Conservation (phyloP, 2,113 vertebrate species). For the Pantherophis guttatus region DNA sequence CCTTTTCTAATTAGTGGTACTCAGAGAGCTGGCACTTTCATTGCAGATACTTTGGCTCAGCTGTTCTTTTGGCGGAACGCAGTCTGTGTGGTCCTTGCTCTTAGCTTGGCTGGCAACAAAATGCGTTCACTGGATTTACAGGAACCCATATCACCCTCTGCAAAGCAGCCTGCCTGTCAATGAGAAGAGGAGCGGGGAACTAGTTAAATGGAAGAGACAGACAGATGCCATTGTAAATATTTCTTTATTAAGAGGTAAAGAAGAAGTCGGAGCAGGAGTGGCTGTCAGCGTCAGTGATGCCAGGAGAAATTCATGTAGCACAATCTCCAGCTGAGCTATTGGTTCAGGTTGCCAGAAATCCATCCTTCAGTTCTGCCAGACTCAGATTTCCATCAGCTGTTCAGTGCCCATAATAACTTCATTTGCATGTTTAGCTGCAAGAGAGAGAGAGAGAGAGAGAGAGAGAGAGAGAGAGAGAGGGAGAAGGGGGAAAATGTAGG, state of each 20-base stretch:
- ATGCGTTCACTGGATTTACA: slow-evolving; percentile 42
- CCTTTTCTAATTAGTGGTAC: slow-evolving; percentile 8
- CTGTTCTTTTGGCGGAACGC: slow-evolving; percentile 54
- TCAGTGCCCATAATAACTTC: slow-evolving; percentile 96
- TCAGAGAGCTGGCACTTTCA: slow-evolving; percentile 26
- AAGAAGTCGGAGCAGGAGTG: slow-evolving; percentile 60
- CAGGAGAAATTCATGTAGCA: slow-evolving; percentile 44
- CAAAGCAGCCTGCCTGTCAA: slow-evolving; percentile 51
- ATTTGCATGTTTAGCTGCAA: slow-evolving; percentile 89
- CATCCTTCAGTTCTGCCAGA: slow-evolving; percentile 49
- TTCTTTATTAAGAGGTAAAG: slow-evolving; percentile 79
- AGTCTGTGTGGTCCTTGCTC: slow-evolving; percentile 49
- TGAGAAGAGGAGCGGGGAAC: slow-evolving; percentile 50
- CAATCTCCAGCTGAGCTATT: slow-evolving; percentile 59
- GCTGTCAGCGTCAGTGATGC: slow-evolving; percentile 39
- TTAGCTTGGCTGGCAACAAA: slow-evolving; percentile 57
- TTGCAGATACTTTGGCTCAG: slow-evolving; percentile 47
- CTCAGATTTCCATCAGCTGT: slow-evolving; percentile 98
- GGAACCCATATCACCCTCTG: slow-evolving; percentile 43
- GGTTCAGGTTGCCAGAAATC: slow-evolving; percentile 58
- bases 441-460: slow-evolving; percentile 55
- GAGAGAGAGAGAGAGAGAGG: slow-evolving; percentile 51
- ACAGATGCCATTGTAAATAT: slow-evolving; percentile 42
- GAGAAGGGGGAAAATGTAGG: slow-evolving; percentile 34
- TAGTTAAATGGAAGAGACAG: slow-evolving; percentile 9